Base-by-base conservation (phyloP, 1,140 invertebrate species). In the Lordiphosa mommai region DNA sequence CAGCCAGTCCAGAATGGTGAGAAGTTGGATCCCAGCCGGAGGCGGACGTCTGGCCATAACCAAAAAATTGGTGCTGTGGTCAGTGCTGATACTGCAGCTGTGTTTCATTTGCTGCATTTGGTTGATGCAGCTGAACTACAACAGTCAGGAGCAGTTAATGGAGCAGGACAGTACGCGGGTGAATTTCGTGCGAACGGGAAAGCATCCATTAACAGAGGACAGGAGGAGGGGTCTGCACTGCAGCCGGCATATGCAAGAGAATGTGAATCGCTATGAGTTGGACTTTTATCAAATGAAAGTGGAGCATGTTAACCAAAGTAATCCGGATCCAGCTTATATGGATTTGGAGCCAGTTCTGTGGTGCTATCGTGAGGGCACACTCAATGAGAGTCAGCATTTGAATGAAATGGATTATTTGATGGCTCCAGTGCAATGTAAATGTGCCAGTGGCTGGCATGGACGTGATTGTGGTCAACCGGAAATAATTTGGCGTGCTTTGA, bases 391-490 rank as follows among this genome's bases (percentile, higher is more conserved):
- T 3, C 36, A 27, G n/a, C 37, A 34, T 7, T 34, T 46, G 0
- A 53, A 58, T 46, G 58, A 67, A 14, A 40, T 73, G 29, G 68
- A 86, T 37, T 65, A 77, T 36, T 20, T 80, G 10, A 44, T 60
- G 55, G 53, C 47, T 2, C 72, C 57, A 27, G 49, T 90, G 51
- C 90, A 90, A 61, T 93, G 92, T 65, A 80, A 88, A 2, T 93
- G 93, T 67, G 87, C 89, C 40, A 89, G 85, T 23, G 92, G 92
- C 4, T 93, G 92, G 92, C 93, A 93, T 69, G 92, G 93, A 1
- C 82, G 88, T 0, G 92, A 93, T 46, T 93, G 93, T 82, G 92
- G 92, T 8, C 92, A 93, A 65, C 92, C 92, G 2, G 92, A 93
- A 77, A 91, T 93, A 2, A 91, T 92, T 2, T 93, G 92, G 92